These are phyloP conservation scores for Actias luna DNA, from an alignment of 2,888 invertebrate genomes.

Conservation along the genomic window DNA sequence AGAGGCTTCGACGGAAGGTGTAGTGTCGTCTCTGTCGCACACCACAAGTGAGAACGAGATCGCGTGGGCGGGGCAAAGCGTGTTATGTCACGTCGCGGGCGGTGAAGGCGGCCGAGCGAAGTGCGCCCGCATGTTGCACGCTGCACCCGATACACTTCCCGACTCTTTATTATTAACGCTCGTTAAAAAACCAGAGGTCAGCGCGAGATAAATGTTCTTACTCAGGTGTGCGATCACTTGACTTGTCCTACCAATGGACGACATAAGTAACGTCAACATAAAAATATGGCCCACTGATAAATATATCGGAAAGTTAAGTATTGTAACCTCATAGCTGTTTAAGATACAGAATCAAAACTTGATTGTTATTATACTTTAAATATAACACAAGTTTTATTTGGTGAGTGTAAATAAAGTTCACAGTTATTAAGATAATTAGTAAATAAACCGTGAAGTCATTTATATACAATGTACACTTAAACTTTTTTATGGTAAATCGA, in stretches of 20 bases:
- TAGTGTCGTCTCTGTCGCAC: constrained; percentile 59
- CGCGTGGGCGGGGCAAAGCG: constrained; percentile 69
- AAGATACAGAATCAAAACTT: no score
- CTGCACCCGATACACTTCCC: constrained; percentile 53
- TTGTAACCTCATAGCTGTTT: no score
- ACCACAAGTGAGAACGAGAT: constrained; percentile 57
- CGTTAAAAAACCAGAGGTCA: constrained; percentile 55
- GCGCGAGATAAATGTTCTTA: constrained; percentile 41
- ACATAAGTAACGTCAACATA: not conserved
- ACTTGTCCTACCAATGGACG: not conserved
- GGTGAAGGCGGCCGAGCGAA: constrained; percentile 56
- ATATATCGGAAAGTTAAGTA: not conserved
- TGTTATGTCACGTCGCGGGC: constrained; percentile 68
- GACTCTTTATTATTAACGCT: constrained; percentile 61
- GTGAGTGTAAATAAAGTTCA: not conserved
- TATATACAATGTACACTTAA: not conserved
- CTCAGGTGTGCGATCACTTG: constrained; percentile 30
- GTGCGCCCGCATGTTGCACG: constrained; percentile 48
- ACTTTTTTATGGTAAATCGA: constrained; percentile 38
- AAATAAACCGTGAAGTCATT: not conserved
- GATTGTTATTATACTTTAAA: no score
- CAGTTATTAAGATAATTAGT: not conserved
- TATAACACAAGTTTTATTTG: no score
- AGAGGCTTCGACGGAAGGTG: constrained; percentile 73
- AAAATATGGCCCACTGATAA: not conserved